Conservation (phyloP, 1,140 invertebrate genomes). For the Aplysia californica region DNA sequence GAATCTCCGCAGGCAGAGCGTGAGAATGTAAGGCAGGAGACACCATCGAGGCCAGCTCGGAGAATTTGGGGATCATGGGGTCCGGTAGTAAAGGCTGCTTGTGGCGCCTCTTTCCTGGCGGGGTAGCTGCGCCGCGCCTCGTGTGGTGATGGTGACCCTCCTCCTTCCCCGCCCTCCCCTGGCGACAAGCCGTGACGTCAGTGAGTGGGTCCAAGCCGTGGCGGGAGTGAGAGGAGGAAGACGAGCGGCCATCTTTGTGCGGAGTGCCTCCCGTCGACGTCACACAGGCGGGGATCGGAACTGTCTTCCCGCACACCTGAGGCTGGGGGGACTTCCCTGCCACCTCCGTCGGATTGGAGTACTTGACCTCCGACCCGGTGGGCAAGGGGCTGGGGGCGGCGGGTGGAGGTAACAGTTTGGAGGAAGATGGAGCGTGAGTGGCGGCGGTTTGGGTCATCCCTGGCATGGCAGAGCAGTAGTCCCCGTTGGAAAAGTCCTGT, state of each 20-base stretch:
- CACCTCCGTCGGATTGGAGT: too few relatives aligned
- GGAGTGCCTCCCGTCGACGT: background rate
- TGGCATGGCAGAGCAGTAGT: too few relatives aligned
- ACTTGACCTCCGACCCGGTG: too few relatives aligned
- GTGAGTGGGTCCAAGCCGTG: background rate
- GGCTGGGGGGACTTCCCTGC: background rate
- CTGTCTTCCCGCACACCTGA: too few relatives aligned
- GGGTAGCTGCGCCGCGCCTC: background rate
- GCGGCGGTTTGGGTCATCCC: too few relatives aligned
- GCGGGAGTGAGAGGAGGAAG: background rate
- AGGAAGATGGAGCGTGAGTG: too few relatives aligned
- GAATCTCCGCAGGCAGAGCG: too few relatives aligned
- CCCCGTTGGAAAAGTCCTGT: too few relatives aligned
- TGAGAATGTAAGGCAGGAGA: background rate
- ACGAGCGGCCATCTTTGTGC: background rate
- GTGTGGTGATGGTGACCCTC: background rate
- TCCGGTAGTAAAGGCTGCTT: conserved; percentile 18
- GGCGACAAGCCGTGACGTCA: background rate
- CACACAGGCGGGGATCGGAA: background rate
- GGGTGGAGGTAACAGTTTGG: too few relatives aligned
- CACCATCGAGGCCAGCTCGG: background rate
- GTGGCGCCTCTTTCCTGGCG: background rate
- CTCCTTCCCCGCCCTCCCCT: background rate
- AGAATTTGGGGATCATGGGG: conserved; percentile 17
- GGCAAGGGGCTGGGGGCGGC: too few relatives aligned